Evolutionary conservation across 2,888 invertebrate genomes (phyloP).

Genomic region (Eilema sororculum): DNA sequence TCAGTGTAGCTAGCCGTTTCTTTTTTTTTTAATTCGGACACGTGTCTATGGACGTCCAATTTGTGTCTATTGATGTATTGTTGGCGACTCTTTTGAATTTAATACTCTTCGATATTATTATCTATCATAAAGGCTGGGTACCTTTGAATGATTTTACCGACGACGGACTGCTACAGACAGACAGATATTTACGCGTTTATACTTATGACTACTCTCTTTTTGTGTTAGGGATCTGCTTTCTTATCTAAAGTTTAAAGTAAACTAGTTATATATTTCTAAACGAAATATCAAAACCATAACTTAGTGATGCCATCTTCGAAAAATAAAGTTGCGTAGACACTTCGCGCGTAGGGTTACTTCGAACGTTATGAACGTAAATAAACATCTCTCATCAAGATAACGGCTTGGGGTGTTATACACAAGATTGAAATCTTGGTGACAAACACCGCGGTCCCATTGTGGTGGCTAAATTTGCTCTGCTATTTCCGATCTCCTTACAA

Average conservation of each 20-base stretch:
- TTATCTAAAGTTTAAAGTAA: background rate
- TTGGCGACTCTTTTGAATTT: conserved; percentile 60
- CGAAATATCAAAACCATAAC: conserved; percentile 6
- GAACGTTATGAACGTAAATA: conserved; percentile 63
- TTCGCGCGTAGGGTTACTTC: conserved; percentile 27
- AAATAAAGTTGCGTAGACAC: conserved; percentile 17
- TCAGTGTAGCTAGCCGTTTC: conserved; percentile 54
- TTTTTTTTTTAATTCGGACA: conserved; percentile 71
- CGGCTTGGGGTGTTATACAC: conserved; percentile 70
- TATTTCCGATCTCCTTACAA: conserved; percentile 81
- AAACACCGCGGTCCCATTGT: conserved; percentile 83
- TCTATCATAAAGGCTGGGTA: conserved; percentile 40
- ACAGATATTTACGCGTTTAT: background rate
- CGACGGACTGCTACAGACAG: conserved; percentile 15
- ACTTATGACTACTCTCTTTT: background rate
- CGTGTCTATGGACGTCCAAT: conserved; percentile 81
- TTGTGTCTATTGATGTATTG: conserved; percentile 79
- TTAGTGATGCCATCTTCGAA: conserved; percentile 9
- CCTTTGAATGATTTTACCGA: conserved; percentile 40
- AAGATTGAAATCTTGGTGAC: conserved; percentile 80
- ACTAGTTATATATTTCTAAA: conserved; percentile 3
- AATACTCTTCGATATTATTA: conserved; percentile 54
- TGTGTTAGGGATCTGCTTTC: background rate
- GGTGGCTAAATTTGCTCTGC: conserved; percentile 84
- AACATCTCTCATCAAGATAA: conserved; percentile 78